These are phyloP conservation scores for Phalacrocorax pelagicus DNA, from an alignment of 2,113 vertebrate species.

Conservation along the genomic window DNA sequence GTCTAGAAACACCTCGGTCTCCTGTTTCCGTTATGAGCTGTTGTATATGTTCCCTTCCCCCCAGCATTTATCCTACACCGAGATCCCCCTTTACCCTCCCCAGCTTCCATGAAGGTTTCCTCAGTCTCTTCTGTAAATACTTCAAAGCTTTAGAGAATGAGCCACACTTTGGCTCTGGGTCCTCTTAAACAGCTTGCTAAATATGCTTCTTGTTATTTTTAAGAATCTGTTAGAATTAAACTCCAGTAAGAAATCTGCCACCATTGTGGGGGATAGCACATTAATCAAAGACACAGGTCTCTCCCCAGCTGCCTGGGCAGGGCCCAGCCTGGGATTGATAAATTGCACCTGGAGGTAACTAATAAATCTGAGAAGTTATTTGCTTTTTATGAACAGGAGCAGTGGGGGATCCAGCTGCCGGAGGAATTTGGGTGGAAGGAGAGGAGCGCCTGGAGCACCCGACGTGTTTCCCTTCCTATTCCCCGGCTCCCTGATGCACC, in stretches of 20 bases:
- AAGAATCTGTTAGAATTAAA: slow-evolving; percentile 65
- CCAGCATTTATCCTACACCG: background rate
- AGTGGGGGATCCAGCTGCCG: background rate
- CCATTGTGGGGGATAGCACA: slow-evolving; percentile 20
- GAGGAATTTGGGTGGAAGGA: slow-evolving; percentile 17
- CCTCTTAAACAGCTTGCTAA: background rate
- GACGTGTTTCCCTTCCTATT: background rate
- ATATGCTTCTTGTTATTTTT: slow-evolving; percentile 60
- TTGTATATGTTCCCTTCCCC: background rate
- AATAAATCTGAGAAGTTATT: slow-evolving; percentile 70
- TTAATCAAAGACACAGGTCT: slow-evolving; percentile 45
- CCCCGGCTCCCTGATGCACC: background rate
- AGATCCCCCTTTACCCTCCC: background rate
- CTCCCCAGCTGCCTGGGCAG: slow-evolving; percentile 37
- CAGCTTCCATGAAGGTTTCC: background rate
- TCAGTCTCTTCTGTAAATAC: background rate
- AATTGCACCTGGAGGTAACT: slow-evolving; percentile 69
- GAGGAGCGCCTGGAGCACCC: background rate
- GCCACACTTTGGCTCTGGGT: background rate
- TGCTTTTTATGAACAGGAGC: slow-evolving; percentile 63
- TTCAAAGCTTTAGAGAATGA: slow-evolving; percentile 1
- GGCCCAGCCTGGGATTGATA: slow-evolving; percentile 44
- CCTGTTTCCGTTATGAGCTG: background rate
- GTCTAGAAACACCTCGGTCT: background rate
- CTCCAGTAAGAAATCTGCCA: slow-evolving; percentile 57